Evolutionary conservation across 1,140 invertebrate genomes (phyloP).

Genomic region (Agrypnia vestita): DNA sequence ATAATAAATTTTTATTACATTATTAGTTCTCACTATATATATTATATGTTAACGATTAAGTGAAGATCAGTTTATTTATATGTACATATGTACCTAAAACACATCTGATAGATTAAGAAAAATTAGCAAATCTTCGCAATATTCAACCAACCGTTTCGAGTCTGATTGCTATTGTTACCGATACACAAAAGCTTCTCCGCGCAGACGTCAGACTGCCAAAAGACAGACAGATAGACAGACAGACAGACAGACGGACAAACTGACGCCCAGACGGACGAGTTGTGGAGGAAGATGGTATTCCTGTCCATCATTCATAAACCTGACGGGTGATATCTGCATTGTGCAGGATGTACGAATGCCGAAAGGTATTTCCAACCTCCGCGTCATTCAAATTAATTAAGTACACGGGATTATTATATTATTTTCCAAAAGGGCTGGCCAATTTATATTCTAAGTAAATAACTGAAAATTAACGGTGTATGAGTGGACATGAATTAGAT

Average conservation of each 20-base stretch:
- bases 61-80: neutral
- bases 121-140: conserved; percentile 8
- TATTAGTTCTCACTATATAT: too few relatives aligned
- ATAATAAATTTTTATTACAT: too few relatives aligned
- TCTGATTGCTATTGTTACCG: conserved; percentile 39
- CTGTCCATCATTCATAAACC: conserved; percentile 45
- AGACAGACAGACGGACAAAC: conserved; percentile 36
- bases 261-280: conserved; percentile 22
- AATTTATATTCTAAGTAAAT: too few relatives aligned
- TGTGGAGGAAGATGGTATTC: conserved; percentile 4
- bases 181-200: conserved; percentile 15
- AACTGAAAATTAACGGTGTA: too few relatives aligned
- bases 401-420: neutral
- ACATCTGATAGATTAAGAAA: neutral
- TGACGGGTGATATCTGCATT: conserved; percentile 38
- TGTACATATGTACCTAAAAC: too few relatives aligned
- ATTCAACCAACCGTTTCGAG: neutral
- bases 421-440: too few relatives aligned
- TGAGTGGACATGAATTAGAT: too few relatives aligned
- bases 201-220: conserved; percentile 32
- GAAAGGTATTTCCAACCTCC: conserved; percentile 5
- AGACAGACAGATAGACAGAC: conserved; percentile 38
- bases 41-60: neutral
- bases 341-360: conserved; percentile 1
- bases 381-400: neutral